These are phyloP conservation scores for Gasterosteus nipponicus DNA, from an alignment of 2,113 vertebrate species.

Conservation along the genomic window DNA sequence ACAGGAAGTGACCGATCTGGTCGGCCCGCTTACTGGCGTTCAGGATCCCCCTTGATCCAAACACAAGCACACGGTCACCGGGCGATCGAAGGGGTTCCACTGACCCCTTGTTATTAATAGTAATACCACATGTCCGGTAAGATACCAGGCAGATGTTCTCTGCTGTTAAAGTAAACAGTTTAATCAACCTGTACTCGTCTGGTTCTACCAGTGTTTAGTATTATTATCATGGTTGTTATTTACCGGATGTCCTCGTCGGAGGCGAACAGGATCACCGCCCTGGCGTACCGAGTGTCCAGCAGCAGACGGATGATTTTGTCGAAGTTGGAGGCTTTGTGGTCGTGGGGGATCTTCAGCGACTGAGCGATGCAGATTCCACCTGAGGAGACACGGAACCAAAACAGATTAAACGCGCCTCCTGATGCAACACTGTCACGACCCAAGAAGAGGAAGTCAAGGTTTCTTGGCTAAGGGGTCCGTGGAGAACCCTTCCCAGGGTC, in stretches of 20 bases:
- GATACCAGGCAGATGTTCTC: neutral
- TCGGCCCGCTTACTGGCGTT: conserved; percentile 91
- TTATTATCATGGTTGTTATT: conserved; percentile 29
- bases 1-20: conserved; percentile 92
- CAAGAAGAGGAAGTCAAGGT: too few relatives aligned
- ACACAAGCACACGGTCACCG: conserved; percentile 6
- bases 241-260: conserved; percentile 95
- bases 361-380: conserved; percentile 97
- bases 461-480: neutral
- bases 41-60: conserved; percentile 86
- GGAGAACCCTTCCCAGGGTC: neutral
- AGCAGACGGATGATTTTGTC: conserved; percentile 92
- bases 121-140: too few relatives aligned
- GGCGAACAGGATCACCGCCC: conserved; percentile 92
- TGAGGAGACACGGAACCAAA: conserved; percentile 61
- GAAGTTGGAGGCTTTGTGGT: conserved; percentile 89
- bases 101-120: too few relatives aligned
- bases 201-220: neutral
- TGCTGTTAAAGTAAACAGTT: neutral
- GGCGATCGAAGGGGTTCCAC: too few relatives aligned
- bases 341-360: conserved; percentile 93
- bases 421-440: neutral
- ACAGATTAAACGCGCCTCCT: neutral
- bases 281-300: conserved; percentile 88
- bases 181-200: neutral